Evolutionary conservation across 2,113 vertebrate genomes (phyloP), one percentile per base, ranked within the genome.

Genomic region (Microcebus griseorufus): DNA sequence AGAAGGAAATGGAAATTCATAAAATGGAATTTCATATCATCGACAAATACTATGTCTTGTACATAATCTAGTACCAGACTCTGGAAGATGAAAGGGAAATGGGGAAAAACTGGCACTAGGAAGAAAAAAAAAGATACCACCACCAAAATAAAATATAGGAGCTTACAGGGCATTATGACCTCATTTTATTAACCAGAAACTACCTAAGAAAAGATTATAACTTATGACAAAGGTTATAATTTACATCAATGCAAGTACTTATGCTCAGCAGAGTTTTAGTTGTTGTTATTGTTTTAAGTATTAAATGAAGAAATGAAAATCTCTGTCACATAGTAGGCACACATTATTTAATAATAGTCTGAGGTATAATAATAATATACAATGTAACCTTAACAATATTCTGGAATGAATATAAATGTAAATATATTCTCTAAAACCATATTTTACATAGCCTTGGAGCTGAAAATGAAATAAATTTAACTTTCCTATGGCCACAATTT

Each of bases 1-100:
- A 90, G 42, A 93, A 93, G 58, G 7, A 93, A 75, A 72, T 93
- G 45, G 69, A 95, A 97, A 96, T 91, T 95, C 18, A 64, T 94
- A 84, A 93, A 75, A 80, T 93, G 45, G 69, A 95, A 97, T 96
- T 92, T 95, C 18, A 58, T 94, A 84, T 55, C 37, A 83, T 60
- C 0, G 0, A 94, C 22, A 94, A 91, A 90, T 5, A 86, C 48
- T 70, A 34, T 27, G 23, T 96, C 93, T 96, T 79, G 39, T 39
- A 93, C 79, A 89, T 60, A 91, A 94, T 79, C 29, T 75, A 75
- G 29, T 51, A 82, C 23, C 48, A 93, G 91, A 85, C 81, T 72
- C 58, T 73, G 62, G 72, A 88, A 95, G 69, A 98, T 82, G 78
- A 58, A 79, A 78, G 16, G 23, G 7, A 94, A 96, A 55, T 94